These are phyloP conservation scores for Erpornis zantholeuca DNA, from an alignment of 2,113 vertebrate species.

Conservation along the genomic window DNA sequence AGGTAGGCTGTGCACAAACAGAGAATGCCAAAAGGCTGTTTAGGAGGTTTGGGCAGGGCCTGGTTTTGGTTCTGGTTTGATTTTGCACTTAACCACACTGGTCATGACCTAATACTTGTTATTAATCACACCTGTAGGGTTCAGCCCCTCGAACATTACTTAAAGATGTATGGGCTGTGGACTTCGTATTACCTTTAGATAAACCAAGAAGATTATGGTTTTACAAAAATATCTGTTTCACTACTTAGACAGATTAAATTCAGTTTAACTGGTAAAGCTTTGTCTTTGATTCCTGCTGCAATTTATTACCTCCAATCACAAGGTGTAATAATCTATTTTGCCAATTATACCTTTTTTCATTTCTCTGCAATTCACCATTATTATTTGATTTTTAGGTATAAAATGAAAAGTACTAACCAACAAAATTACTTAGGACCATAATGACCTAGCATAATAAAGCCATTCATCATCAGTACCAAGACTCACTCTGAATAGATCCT, in stretches of 20 bases:
- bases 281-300: slow-evolving; percentile 22
- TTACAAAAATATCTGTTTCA: slow-evolving; percentile 27
- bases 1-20: neutral
- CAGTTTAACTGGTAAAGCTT: neutral
- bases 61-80: neutral
- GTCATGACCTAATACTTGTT: neutral
- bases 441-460: slow-evolving; percentile 15
- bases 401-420: slow-evolving; percentile 45
- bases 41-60: neutral
- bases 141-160: neutral
- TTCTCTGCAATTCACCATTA: slow-evolving; percentile 43
- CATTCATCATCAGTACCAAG: slow-evolving; percentile 30
- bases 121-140: neutral
- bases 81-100: neutral
- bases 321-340: slow-evolving; percentile 18
- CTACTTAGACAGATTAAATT: neutral
- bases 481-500: neutral
- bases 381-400: slow-evolving; percentile 41
- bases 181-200: neutral
- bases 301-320: slow-evolving; percentile 27
- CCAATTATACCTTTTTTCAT: slow-evolving; percentile 28
- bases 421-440: slow-evolving; percentile 41
- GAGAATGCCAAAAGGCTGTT: neutral
- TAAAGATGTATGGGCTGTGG: neutral
- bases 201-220: neutral